Evolutionary conservation across 2,113 vertebrate genomes (phyloP), one percentile per base, ranked within the genome.

Genomic region (Corythornis madagascariensis): DNA sequence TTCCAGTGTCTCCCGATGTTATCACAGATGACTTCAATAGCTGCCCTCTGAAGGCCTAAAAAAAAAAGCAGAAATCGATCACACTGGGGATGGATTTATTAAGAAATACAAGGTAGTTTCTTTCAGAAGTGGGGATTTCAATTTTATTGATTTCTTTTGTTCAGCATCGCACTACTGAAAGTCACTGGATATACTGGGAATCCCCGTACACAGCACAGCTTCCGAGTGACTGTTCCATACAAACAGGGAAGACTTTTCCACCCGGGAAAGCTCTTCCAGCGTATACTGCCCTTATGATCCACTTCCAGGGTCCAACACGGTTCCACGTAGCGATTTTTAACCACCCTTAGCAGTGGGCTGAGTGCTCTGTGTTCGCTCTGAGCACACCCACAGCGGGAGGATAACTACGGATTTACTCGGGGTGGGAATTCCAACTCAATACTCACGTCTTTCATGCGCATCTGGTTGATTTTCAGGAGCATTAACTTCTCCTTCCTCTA

Each of bases 1-100:
- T 80, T 97, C 99, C 99, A 99, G 3, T 92, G 80, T 69, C 0
- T 98, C n/a, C 98, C 98, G 10, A 99, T 53, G 0, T 97, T 61
- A 0, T 97, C 94, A 11, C 88, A 91, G 8, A 99, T 93, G 33
- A 98, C 90, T 6, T 95, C 87, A 22, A 93, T 83, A 5, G 98
- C 98, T 4, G 17, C 67, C 1, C 29, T 55, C 70, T 98, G 96
- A 70, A 94, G 94, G 38, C n/a, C 99, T 99, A 89, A 43, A 95
- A 95, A 95, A 95, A 3, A 80, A 8, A 45, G 53, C 26, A 83
- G 15, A 84, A 43, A 50, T 7, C 61, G 4, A 16, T 17, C 21
- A 55, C 21, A 18, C 74, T 6, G 79, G 6, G 24, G 19, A 40
- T 0, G 4, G 17, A 20, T 79, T 75, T 66, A 15, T 15, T 33